phyloP scores from a whole-genome alignment of 2,888 invertebrate species.

The Ochropacha duplaris region DNA sequence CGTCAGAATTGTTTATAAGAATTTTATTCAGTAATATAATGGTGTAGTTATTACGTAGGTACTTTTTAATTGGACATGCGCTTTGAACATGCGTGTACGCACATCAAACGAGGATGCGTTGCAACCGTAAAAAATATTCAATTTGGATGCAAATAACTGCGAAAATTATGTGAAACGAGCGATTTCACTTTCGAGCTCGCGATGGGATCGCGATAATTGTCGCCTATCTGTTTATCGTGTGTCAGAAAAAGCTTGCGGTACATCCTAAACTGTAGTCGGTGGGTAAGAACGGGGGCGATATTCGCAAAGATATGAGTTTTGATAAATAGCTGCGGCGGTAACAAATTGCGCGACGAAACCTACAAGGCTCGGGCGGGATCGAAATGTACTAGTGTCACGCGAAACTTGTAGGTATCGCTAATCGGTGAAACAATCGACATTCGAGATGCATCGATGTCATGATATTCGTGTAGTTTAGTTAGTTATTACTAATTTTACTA shows the following conservation, averaged over 20 bases:
- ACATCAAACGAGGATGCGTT: slow-evolving; percentile 42
- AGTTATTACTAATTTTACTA: not conserved
- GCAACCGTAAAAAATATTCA: slow-evolving; percentile 56
- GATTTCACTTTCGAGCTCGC: slow-evolving; percentile 62
- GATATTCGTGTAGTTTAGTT: not conserved
- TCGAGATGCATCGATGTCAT: slow-evolving; percentile 11
- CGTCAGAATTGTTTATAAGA: slow-evolving; percentile 24
- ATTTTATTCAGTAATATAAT: slow-evolving; percentile 33
- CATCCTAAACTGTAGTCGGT: slow-evolving; percentile 45
- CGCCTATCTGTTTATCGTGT: slow-evolving; percentile 50
- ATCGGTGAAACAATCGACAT: slow-evolving; percentile 9
- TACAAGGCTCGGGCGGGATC: slow-evolving; percentile 29
- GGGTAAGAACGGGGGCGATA: slow-evolving; percentile 34
- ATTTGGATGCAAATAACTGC: slow-evolving; percentile 72
- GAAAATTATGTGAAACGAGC: slow-evolving; percentile 57
- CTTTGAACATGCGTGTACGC: slow-evolving; percentile 72
- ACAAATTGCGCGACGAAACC: slow-evolving; percentile 46
- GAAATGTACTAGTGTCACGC: slow-evolving; percentile 49
- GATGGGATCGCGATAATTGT: slow-evolving; percentile 66
- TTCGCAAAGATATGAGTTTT: slow-evolving; percentile 40
- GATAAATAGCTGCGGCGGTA: slow-evolving; percentile 49
- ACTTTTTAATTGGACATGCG: slow-evolving; percentile 66
- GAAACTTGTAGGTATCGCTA: slow-evolving; percentile 17
- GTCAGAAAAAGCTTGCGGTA: slow-evolving; percentile 67
- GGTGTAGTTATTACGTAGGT: slow-evolving; percentile 40